These are phyloP conservation scores for Callinectes sapidus DNA, from an alignment of 2,888 invertebrate genomes.

Conservation along the genomic window DNA sequence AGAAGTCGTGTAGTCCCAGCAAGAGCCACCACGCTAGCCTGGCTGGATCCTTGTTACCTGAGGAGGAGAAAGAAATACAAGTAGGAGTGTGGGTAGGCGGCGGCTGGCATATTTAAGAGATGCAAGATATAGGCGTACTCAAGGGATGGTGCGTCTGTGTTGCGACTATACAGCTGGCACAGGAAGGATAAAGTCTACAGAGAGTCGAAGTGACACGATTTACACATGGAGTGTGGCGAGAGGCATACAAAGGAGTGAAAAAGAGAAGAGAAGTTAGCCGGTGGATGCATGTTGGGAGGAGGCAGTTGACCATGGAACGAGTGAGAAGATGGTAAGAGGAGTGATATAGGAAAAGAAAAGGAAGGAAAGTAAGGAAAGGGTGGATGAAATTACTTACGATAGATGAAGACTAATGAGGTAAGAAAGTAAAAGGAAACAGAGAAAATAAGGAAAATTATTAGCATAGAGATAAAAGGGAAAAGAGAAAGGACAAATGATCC, in stretches of 20 bases:
- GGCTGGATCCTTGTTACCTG: neutral
- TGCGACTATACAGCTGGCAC: neutral
- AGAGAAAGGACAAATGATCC: neutral
- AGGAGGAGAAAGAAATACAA: slow-evolving; percentile 8
- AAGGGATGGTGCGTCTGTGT: neutral
- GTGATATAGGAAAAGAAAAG: neutral
- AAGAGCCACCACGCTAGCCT: neutral
- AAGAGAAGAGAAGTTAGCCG: neutral
- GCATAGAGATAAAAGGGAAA: neutral
- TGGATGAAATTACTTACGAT: too few species aligned
- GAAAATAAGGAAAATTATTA: neutral
- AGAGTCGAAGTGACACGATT: neutral
- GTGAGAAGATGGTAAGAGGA: neutral
- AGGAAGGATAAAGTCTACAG: neutral
- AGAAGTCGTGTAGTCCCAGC: neutral
- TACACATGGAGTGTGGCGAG: neutral
- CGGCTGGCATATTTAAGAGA: neutral
- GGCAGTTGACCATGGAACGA: neutral
- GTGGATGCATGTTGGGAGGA: neutral
- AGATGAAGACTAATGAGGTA: neutral
- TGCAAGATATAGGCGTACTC: neutral
- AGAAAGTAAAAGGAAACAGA: neutral
- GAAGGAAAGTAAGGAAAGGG: neutral
- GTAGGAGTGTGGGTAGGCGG: neutral
- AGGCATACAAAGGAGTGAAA: neutral